These are phyloP conservation scores for Gryon sp. DNA, from an alignment of 1,140 invertebrate genomes.

Conservation along the genomic window DNA sequence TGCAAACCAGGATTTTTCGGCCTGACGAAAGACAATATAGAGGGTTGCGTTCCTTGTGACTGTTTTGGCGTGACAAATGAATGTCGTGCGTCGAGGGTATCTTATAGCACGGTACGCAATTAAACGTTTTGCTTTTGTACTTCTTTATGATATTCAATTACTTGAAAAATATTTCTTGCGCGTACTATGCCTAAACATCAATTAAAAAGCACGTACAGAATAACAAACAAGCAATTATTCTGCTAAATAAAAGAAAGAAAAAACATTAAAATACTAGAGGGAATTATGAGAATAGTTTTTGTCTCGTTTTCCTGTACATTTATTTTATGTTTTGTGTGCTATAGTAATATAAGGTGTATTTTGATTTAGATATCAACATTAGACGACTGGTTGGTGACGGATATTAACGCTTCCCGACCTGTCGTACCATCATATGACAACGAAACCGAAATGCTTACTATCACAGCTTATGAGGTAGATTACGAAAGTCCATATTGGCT, in stretches of 20 bases:
- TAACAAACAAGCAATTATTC: neutral
- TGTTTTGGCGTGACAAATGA: slow-evolving; percentile 91
- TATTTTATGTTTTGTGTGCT: no score
- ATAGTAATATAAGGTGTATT: no score
- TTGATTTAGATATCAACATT: slow-evolving; percentile 80
- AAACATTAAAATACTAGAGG: no score
- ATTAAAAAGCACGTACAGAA: no score
- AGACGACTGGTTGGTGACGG: slow-evolving; percentile 83
- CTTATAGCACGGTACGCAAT: slow-evolving; percentile 80
- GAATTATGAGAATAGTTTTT: no score
- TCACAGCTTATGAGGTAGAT: slow-evolving; percentile 84
- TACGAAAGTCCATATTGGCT: slow-evolving; percentile 93
- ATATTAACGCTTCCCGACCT: slow-evolving; percentile 80
- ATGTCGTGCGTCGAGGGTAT: slow-evolving; percentile 84
- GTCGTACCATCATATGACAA: slow-evolving; percentile 79
- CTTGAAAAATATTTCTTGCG: no score
- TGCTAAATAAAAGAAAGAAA: no score
- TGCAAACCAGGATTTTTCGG: slow-evolving; percentile 93
- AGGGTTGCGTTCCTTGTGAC: slow-evolving; percentile 93
- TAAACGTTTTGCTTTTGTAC: neutral
- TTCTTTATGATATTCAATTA: neutral
- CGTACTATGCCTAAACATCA: no score
- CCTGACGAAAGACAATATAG: slow-evolving; percentile 85
- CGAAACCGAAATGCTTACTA: slow-evolving; percentile 81
- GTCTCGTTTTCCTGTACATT: no score